phyloP scores from a whole-genome alignment of 2,113 vertebrate species.

The Pelecanoides urinatrix region DNA sequence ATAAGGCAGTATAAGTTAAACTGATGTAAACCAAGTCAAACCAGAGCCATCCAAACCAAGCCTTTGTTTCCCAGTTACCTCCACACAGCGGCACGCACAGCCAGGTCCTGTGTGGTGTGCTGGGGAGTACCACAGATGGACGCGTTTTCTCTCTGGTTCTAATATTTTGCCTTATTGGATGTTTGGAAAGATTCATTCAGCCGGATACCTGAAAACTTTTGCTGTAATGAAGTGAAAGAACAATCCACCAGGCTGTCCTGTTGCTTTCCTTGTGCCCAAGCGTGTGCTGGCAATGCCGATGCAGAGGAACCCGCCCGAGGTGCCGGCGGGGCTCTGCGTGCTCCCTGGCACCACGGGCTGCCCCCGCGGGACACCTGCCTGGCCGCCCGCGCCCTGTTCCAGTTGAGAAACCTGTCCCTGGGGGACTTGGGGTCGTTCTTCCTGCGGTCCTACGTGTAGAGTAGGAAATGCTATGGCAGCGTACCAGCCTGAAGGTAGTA shows the following conservation, averaged over 20 bases:
- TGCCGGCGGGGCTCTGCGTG: background rate
- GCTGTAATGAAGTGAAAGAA: background rate
- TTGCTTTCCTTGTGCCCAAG: background rate
- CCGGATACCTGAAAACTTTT: background rate
- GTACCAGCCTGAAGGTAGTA: background rate
- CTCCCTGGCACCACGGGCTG: background rate
- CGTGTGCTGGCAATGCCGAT: background rate
- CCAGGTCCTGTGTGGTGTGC: background rate
- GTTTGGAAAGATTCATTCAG: background rate
- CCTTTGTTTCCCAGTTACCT: background rate
- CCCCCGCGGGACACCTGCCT: background rate
- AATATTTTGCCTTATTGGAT: background rate
- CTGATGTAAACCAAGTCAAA: background rate
- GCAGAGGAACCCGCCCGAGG: background rate
- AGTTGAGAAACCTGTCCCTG: accelerated
- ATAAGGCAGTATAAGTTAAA: background rate
- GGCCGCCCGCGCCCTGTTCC: background rate
- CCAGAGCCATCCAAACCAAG: background rate
- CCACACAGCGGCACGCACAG: background rate
- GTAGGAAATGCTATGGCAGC: background rate
- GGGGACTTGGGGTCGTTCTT: background rate
- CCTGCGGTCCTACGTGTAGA: background rate
- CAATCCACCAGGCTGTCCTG: background rate
- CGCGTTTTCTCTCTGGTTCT: background rate
- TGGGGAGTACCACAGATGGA: background rate